Evolutionary conservation across 2,797 vertebrate species (phyloP), one percentile per base, ranked within the genome.

Genomic region (Discoglossus pictus): DNA sequence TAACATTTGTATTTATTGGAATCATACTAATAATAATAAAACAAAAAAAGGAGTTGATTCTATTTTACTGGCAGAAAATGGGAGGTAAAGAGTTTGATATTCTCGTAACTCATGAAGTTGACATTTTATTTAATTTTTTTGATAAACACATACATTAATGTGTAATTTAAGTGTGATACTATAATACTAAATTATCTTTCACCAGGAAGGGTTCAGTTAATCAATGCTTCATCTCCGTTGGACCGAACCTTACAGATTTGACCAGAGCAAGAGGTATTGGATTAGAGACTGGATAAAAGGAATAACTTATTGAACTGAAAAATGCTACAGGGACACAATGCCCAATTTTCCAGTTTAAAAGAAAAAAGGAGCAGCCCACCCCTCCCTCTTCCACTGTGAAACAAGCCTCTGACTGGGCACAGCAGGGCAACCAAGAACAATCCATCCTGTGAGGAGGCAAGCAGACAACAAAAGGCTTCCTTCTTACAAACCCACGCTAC

Each of bases 391-490:
- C 35, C 0, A 0, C 46, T 21, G 60, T 52, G 59, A 38, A 71
- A 63, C 6, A 7, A 21, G 17, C 17, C 53, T 44, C n/a, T 43
- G 53, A 40, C 8, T 20, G 17, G 12, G 61, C 52, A 51, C 34
- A 31, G 64, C 48, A 42, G 43, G 53, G 35, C 62, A 10, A 16
- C 42, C 7, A 16, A 52, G 48, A 66, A 51, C 67, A 0, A 34
- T 44, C 63, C 43, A 25, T 48, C 36, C 52, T 27, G 17, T 18
- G 13, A 55, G 46, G 7, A 52, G 63, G 21, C 2, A 17, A 7
- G 48, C 43, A 13, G n/a, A 21, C 42, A 27, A 67, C 64, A 67
- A 67, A 50, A 48, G 44, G 31, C 23, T 56, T 25, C 20, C 20
- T 40, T 17, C 36, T 12, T 20, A 38, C 16, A 44, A 13, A 17